A percentile compares a stretch with the other conserved stretches of the same genome.
These are phyloP conservation scores for human (Homo sapiens) DNA, from an alignment of 2,113 vertebrate species.

Conservation along the genomic window GRCh38 chr6:168833501-168834000, in stretches of 20 bases:
- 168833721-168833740: too few relatives aligned
- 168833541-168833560: background rate
- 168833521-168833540: background rate
- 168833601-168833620: background rate
- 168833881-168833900: accelerated
- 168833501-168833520: background rate
- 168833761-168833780: background rate
- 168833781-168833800: background rate
- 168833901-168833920: background rate
- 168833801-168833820: background rate
- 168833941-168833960: accelerated
- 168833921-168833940: accelerated
- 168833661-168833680: too few relatives aligned
- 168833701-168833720: background rate
- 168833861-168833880: accelerated
- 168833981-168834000: accelerated
- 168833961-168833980: too few relatives aligned
- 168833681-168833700: background rate
- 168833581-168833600: too few relatives aligned
- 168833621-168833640: accelerated
- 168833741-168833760: background rate
- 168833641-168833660: background rate
- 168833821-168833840: background rate
- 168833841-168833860: accelerated
- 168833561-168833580: background rate